Evolutionary conservation across 2,113 vertebrate genomes (phyloP).

Genomic region (Cynopterus brachyotis): DNA sequence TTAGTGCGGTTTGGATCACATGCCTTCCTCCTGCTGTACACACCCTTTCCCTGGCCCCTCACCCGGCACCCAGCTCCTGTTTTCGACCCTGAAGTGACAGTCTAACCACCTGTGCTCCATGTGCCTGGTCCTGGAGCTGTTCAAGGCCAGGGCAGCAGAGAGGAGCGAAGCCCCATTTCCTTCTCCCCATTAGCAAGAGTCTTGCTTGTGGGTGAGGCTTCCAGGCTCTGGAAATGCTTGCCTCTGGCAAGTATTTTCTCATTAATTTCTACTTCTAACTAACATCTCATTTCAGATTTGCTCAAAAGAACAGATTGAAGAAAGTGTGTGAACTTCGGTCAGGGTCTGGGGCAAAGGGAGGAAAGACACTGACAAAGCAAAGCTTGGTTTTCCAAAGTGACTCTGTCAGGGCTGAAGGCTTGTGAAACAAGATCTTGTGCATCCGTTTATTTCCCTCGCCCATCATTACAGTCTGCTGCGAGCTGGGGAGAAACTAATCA

Average conservation of each 20-base stretch:
- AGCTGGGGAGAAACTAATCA: neutral
- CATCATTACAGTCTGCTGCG: neutral
- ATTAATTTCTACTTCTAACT: constrained; percentile 11
- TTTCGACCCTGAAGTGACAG: neutral
- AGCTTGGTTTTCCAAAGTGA: neutral
- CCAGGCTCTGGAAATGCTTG: neutral
- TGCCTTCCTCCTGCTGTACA: neutral
- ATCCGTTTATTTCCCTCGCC: neutral
- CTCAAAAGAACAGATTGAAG: constrained; percentile 32
- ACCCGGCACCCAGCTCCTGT: neutral
- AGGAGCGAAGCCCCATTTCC: neutral
- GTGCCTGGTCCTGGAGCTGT: neutral
- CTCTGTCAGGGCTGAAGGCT: neutral
- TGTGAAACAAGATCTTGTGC: too few relatives aligned
- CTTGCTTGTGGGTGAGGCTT: neutral
- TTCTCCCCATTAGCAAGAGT: neutral
- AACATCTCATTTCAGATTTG: constrained; percentile 33
- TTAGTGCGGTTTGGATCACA: neutral
- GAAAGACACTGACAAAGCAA: neutral
- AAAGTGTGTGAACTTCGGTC: neutral
- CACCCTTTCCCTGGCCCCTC: neutral
- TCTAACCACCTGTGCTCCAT: neutral
- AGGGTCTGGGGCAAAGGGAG: neutral
- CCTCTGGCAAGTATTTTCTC: neutral
- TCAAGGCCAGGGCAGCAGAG: neutral